Conservation (phyloP, 2,113 vertebrate genomes). For the Labeo rohita region DNA sequence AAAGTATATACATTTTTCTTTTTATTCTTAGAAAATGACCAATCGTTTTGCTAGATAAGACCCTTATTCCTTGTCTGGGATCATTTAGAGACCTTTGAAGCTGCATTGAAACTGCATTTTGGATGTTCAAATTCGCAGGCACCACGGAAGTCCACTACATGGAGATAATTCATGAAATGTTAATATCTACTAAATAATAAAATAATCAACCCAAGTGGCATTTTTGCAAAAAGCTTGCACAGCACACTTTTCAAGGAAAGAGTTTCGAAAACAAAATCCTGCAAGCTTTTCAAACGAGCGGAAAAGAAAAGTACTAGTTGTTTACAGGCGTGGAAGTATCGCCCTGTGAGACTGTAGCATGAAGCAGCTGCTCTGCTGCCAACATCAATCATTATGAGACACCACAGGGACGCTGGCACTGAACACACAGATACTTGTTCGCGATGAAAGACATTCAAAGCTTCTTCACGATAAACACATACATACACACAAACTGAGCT, state of each 20-base stretch:
- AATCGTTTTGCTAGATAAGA: no score
- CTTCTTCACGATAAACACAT: conserved; percentile 15
- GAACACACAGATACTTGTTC: conserved; percentile 29
- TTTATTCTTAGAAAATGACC: no score
- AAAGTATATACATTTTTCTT: no score
- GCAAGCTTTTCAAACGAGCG: conserved; percentile 54
- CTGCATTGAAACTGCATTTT: no score
- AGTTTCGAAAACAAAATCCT: conserved; percentile 48
- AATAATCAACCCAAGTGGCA: background rate
- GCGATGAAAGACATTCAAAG: conserved; percentile 36
- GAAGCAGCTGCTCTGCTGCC: conserved; percentile 63
- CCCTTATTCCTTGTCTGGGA: no score
- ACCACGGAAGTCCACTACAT: no score
- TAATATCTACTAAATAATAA: background rate
- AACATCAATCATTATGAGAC: conserved; percentile 61
- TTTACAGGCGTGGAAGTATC: conserved; percentile 47
- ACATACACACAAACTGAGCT: background rate
- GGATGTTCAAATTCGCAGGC: no score
- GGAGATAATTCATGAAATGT: no score
- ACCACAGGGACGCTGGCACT: conserved; percentile 39
- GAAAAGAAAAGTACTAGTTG: conserved; percentile 47
- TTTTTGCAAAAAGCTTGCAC: background rate
- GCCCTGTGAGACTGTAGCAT: conserved; percentile 60
- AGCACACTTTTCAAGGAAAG: conserved; percentile 17
- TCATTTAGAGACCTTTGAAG: no score